Base-by-base conservation (phyloP, 2,888 invertebrate genomes). In the Tiliacea aurago region DNA sequence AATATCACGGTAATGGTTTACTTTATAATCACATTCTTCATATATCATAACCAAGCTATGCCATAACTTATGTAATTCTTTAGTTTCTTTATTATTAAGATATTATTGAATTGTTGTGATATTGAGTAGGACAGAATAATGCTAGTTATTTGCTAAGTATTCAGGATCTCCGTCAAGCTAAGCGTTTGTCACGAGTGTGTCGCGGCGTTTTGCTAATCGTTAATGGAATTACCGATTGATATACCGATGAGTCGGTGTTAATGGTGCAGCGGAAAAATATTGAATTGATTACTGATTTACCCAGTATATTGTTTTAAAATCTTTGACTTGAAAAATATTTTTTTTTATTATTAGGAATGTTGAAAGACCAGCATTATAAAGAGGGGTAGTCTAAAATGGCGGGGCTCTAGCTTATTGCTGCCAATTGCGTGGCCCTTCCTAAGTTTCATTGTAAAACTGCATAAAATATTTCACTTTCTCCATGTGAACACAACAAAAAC, bases 151-250 rank as follows among this genome's bases (percentile, higher is more conserved):
- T 53, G 51, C 66, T 53, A 64, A 79, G 83, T 83, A 87, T 87
- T 81, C 85, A 86, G 89, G 87, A 88, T 84, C 85, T 87, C 83
- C 78, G 67, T 55, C 83, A 74, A 65, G 70, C 59, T 73, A 4
- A 56, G 58, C 23, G 43, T 84, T 84, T 20, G 82, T 86, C 86
- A 82, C 70, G 65, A 73, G 20, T 23, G n/a, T 61, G 23, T 20
- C 20, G 41, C n/a, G 28, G 7, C 37, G 59, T 68, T 74, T 69
- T 63, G 59, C 43, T 73, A 56, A 61, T 73, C 10, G 10, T 20
- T 43, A 51, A 45, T 70, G 72, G 70, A 74, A 76, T 76, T 64
- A 68, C 61, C 55, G 4, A 74, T 37, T 64, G n/a, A 7, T 67
- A 56, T 70, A 66, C 23, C 56, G 69, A 78, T 76, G 70, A 78